Percentiles rank a stretch among this genome's conserved stretches.
phyloP scores from a whole-genome alignment of 2,888 invertebrate species.

The Sinodicranocentrus sp. region DNA sequence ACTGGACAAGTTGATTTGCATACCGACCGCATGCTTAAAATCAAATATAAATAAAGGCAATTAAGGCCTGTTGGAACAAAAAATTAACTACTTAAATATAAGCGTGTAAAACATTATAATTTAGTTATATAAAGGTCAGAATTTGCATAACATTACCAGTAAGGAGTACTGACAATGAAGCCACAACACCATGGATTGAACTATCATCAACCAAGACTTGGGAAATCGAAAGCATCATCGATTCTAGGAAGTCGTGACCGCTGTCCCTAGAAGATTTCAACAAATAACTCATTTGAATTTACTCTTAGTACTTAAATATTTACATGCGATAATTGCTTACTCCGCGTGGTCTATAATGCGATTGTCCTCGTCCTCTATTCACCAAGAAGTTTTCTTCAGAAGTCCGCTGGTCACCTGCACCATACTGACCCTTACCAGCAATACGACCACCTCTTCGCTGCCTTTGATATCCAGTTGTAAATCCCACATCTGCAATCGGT shows the following conservation, averaged over 20 bases:
- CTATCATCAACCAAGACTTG: conserved; percentile 47
- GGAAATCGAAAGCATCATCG: conserved; percentile 59
- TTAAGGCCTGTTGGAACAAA: no score
- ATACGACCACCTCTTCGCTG: conserved; percentile 81
- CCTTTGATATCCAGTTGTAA: conserved; percentile 51
- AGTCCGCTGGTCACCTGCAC: conserved; percentile 80
- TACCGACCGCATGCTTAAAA: no score
- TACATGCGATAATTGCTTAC: conserved; percentile 51
- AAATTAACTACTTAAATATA: no score
- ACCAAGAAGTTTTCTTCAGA: conserved; percentile 41
- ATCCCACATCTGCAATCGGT: conserved; percentile 83
- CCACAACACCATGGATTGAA: no score
- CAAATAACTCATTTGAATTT: not conserved
- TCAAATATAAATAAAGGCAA: no score
- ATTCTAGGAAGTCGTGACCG: conserved; percentile 43
- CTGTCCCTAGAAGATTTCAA: no score
- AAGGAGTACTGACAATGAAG: no score
- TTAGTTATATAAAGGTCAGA: no score
- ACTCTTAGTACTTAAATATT: no score
- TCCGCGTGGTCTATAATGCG: conserved; percentile 63
- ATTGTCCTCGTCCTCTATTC: conserved; percentile 68
- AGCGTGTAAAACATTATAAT: no score
- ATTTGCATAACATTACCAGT: no score
- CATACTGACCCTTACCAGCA: conserved; percentile 76
- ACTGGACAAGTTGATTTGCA: no score